Evolutionary conservation across 1,140 invertebrate genomes (phyloP), one percentile per base, ranked within the genome.

Genomic region (Scaptomyza hsui): DNA sequence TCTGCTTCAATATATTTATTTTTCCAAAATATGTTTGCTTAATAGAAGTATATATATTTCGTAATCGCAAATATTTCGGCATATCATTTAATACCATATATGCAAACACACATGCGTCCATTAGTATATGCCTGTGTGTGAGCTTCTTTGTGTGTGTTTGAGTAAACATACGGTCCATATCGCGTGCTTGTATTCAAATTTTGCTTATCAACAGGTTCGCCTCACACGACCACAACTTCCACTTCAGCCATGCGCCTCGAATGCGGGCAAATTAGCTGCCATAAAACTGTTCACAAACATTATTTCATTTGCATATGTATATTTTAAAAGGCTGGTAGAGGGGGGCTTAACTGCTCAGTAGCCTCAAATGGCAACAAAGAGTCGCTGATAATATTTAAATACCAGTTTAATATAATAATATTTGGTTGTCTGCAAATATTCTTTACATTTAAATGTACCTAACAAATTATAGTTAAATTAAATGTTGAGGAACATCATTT

Each of bases 181-280:
- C 80, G 76, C 81, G 80, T 80, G 80, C 81, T 67, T 59, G 49
- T 83, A 83, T 83, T 83, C 60, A 80, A 86, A 85, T 86, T 86
- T 52, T 29, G 80, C 80, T 85, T 85, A 85, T 83, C 80, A 85
- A 85, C 76, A 86, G 72, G 72, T 72, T 85, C 39, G 55, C n/a
- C 24, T 48, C 64, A 63, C 48, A 57, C 44, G 48, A 78, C 69
- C 57, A 44, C 48, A 44, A 52, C 72, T 65, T 55, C 72, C 37
- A 45, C 18, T 47, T 35, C 65, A 47, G 32, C 41, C 12, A 52
- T 60, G 41, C 18, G 41, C 45, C 45, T 21, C 45, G 42, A 42
- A 16, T 61, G 44, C 44, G 48, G 69, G 44, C 47, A 57, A 73
- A 57, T 69, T 76, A 55, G 39, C 59, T 68, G 73, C 67, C 70